Percentiles rank a stretch among this genome's conserved stretches.
Evolutionary conservation across 2,113 vertebrate species (phyloP).

Genomic region (Channa argus): DNA sequence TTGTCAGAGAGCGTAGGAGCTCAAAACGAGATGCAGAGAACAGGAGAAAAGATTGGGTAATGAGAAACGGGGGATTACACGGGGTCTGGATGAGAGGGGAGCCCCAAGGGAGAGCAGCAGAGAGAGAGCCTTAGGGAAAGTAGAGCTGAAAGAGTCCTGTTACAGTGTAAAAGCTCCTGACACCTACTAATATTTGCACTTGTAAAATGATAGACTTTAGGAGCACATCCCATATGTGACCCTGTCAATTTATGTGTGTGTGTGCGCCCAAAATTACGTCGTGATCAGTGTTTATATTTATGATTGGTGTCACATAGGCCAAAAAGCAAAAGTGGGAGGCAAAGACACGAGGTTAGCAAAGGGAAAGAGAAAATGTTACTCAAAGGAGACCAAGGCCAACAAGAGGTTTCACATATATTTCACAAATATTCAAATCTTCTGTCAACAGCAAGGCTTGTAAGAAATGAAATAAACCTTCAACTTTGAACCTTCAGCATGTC

Average conservation of each 20-base stretch:
- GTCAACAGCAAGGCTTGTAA: constrained; percentile 51
- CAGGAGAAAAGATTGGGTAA: constrained; percentile 64
- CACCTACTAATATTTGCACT: constrained; percentile 75
- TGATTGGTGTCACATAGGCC: constrained; percentile 63
- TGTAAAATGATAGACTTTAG: constrained; percentile 68
- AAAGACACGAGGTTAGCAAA: constrained; percentile 23
- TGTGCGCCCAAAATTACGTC: neutral
- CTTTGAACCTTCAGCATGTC: constrained; percentile 4
- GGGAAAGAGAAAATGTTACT: neutral
- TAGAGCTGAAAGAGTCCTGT: constrained; percentile 57
- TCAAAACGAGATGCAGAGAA: constrained; percentile 49
- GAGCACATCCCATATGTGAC: constrained; percentile 74
- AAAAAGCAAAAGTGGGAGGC: constrained; percentile 24
- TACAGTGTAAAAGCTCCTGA: constrained; percentile 65
- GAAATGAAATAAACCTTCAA: constrained; percentile 40
- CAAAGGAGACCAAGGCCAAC: constrained; percentile 3
- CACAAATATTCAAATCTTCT: constrained; percentile 39
- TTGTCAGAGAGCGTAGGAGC: constrained; percentile 57
- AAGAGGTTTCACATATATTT: constrained; percentile 27
- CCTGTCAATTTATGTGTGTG: constrained; percentile 53
- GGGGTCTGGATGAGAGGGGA: constrained; percentile 53
- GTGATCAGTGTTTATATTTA: constrained; percentile 58
- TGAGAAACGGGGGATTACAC: constrained; percentile 68
- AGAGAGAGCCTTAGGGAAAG: constrained; percentile 53
- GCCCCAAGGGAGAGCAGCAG: constrained; percentile 23